A percentile compares a stretch with the other conserved stretches of the same genome.
phyloP scores from a whole-genome alignment of 1,140 invertebrate genomes.

The Pseudoatta argentina region DNA sequence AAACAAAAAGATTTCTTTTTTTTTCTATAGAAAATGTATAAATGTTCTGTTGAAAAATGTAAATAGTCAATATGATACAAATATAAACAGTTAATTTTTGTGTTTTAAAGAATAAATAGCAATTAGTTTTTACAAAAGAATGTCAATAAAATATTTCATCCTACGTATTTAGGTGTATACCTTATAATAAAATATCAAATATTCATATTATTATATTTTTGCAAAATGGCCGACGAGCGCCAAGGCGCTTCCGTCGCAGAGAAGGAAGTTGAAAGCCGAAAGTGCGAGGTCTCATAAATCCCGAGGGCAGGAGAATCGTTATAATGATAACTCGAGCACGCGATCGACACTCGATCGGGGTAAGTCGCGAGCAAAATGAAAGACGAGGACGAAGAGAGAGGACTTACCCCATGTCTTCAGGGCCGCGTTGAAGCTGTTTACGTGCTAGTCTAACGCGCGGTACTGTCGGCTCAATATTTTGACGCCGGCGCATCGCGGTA shows the following conservation, averaged over 20 bases:
- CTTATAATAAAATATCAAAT: background rate
- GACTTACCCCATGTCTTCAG: constrained; percentile 70
- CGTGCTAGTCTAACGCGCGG: constrained; percentile 28
- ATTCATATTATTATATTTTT: constrained; percentile 15
- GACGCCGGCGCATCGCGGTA: constrained; percentile 53
- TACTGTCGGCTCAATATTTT: constrained; percentile 66
- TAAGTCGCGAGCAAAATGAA: constrained; percentile 5
- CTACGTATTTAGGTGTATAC: background rate
- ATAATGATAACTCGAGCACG: background rate
- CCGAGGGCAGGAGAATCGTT: background rate
- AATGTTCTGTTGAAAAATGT: background rate
- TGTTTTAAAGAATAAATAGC: background rate
- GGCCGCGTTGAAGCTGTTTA: constrained; percentile 51
- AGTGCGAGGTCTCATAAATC: background rate
- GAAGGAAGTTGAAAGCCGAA: background rate
- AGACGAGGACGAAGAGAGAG: constrained; percentile 28
- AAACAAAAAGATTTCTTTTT: background rate
- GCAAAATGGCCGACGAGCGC: background rate
- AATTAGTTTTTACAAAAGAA: background rate
- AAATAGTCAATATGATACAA: background rate
- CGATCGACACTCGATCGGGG: constrained; percentile 13
- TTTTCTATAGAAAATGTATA: background rate
- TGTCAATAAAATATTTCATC: background rate
- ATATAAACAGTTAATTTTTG: background rate
- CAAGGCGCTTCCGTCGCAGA: background rate